Evolutionary conservation across 2,888 invertebrate genomes (phyloP).

Genomic region (Chymomyza fuscimana): DNA sequence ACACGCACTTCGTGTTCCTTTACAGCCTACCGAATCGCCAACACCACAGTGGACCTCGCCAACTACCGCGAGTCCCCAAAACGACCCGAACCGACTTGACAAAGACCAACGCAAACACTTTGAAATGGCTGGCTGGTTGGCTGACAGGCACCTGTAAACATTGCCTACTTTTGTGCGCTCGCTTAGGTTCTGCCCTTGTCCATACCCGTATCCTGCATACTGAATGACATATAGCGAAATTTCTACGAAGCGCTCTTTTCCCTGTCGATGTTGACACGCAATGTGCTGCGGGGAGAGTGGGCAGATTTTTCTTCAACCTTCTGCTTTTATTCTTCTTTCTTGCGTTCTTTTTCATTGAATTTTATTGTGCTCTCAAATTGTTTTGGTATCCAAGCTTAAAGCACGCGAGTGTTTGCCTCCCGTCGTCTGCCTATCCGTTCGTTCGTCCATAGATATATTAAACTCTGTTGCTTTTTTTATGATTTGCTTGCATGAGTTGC

Average conservation of each 20-base stretch:
- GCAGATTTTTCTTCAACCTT: not conserved
- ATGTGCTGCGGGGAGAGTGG: not conserved
- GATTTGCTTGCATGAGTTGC: conserved; percentile 3
- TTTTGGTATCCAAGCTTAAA: conserved; percentile 73
- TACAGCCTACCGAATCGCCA: conserved; percentile 50
- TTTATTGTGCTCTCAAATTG: conserved; percentile 73
- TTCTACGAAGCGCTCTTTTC: conserved; percentile 12
- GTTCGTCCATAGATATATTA: conserved; percentile 11
- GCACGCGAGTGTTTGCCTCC: conserved; percentile 58
- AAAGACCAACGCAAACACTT: conserved; percentile 39
- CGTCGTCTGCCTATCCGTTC: conserved; percentile 14
- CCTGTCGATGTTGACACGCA: not conserved
- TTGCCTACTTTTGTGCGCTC: conserved; percentile 46
- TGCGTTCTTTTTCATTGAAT: conserved; percentile 58
- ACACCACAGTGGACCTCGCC: conserved; percentile 15
- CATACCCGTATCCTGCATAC: not conserved
- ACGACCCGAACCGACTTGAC: conserved; percentile 15
- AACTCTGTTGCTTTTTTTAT: conserved; percentile 19
- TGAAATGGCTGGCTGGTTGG: not conserved
- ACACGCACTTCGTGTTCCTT: conserved; percentile 62
- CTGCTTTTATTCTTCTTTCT: conserved; percentile 6
- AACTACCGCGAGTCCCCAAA: not conserved
- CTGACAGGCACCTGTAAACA: conserved; percentile 62
- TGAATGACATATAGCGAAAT: not conserved
- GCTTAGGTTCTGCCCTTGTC: not conserved